Conservation (phyloP, 1,140 invertebrate species). For the Lasioglossum baleicum region DNA sequence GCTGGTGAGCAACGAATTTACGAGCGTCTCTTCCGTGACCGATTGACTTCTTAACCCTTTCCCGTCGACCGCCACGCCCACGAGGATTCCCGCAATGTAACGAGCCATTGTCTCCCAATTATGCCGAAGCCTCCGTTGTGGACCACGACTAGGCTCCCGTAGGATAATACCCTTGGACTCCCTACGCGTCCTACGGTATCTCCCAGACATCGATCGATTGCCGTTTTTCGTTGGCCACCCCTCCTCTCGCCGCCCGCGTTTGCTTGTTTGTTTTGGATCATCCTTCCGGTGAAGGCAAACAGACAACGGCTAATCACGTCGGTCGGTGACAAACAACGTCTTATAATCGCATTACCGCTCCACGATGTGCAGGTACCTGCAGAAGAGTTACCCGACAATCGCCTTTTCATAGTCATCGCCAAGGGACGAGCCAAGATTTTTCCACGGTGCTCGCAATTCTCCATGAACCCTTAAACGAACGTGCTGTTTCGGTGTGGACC, state of each 20-base stretch:
- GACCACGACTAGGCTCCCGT: not conserved
- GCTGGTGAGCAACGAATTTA: not conserved
- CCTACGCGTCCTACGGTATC: not conserved
- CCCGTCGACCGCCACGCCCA: conserved; percentile 8
- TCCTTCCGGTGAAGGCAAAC: not conserved
- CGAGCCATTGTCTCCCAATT: conserved; percentile 41
- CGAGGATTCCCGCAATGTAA: conserved; percentile 30
- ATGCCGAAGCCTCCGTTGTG: not conserved
- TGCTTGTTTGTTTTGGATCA: conserved; percentile 23
- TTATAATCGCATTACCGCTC: conserved; percentile 10
- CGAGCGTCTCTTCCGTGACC: conserved; percentile 22
- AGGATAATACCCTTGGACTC: not conserved
- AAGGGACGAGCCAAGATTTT: no score
- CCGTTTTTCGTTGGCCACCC: not conserved
- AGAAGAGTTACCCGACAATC: no score
- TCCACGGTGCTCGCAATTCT: not conserved
- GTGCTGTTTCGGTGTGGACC: not conserved
- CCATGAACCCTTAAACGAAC: conserved; percentile 11
- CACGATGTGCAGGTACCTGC: not conserved
- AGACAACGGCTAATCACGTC: conserved; percentile 1
- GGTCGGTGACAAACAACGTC: not conserved
- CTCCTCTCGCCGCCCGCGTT: not conserved
- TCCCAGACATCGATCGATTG: not conserved
- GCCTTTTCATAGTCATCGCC: no score
- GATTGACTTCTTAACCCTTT: conserved; percentile 43